A percentile compares a stretch with the other conserved stretches of the same genome.
Evolutionary conservation across 2,797 vertebrate species (phyloP).

Genomic region (Prionace glauca): DNA sequence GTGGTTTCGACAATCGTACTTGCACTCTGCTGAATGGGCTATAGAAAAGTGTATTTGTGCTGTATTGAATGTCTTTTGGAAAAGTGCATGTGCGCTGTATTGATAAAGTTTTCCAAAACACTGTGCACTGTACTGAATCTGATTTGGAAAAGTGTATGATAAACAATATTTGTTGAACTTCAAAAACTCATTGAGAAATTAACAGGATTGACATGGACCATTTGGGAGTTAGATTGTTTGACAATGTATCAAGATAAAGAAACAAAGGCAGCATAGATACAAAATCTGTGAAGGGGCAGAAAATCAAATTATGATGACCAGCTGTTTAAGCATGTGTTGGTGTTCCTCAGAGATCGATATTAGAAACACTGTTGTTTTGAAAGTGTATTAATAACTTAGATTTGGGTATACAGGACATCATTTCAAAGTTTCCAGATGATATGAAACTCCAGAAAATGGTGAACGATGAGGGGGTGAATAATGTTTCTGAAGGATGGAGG

Average conservation of each 20-base stretch:
- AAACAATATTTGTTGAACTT: neutral
- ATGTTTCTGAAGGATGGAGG: neutral
- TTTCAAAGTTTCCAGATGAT: neutral
- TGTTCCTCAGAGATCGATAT: neutral
- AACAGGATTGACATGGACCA: too few species aligned
- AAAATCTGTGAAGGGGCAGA: neutral
- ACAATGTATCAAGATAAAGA: too few species aligned
- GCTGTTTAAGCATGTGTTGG: neutral
- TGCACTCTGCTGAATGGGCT: too few species aligned
- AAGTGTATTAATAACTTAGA: neutral
- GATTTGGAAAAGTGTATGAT: too few species aligned
- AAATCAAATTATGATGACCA: neutral
- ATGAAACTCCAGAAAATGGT: neutral
- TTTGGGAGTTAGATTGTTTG: too few species aligned
- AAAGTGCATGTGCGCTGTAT: too few species aligned
- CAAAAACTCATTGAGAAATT: too few species aligned
- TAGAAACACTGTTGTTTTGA: neutral
- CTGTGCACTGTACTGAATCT: too few species aligned
- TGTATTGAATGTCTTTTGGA: too few species aligned
- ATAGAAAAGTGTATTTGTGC: too few species aligned
- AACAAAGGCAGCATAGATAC: neutral
- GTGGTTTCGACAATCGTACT: too few species aligned
- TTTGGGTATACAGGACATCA: neutral
- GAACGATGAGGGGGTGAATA: neutral
- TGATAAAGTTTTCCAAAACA: too few species aligned